Base-by-base conservation (phyloP, 2,113 vertebrate species). In the Chaetodon auriga region DNA sequence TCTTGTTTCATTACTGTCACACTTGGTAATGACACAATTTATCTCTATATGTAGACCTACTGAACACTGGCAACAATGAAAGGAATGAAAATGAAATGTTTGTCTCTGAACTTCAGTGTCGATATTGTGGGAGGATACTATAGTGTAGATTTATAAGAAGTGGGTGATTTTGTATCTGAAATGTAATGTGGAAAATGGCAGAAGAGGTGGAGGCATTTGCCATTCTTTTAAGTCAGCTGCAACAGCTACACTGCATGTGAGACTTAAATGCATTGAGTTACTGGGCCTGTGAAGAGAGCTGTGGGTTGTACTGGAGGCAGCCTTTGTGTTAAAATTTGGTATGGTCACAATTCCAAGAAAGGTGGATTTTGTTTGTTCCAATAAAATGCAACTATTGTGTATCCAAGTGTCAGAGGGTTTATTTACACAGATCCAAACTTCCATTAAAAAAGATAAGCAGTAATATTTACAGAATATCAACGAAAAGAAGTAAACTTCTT, bases 391-490 rank as follows among this genome's bases (percentile, higher is more conserved):
- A 45, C 21, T 19, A 30, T 69, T 81, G 43, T 75, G 0, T 64
- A 30, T 75, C 16, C 4, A 65, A 64, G 7, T 63, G 1, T 23
- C 3, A 8, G 1, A 18, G 0, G 2, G 4, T 87, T 89, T 88
- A 87, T 89, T 84, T 61, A 80, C 1, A 61, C 1, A 61, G 3
- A 49, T 54, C 9, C 25, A 71, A 36, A 54, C 14, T 6, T 64
- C 10, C 2, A 78, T 55, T 30, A n/a, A 49, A 68, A 19, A 72
- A 11, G 13, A 61, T 2, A 49, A 60, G 10, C 30, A 61, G 15
- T n/a, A 69, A 7, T 84, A 87, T 81, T 83, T 78, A 88, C 72
- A 80, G 8, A 61, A 63, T 45, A 65, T 21, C 30, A 36, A 68
- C 35, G n/a, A n/a, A n/a, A n/a, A n/a, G n/a, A 55, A 15, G 58